phyloP scores from a whole-genome alignment of 2,888 invertebrate species.

The Trichopoda pennipes region DNA sequence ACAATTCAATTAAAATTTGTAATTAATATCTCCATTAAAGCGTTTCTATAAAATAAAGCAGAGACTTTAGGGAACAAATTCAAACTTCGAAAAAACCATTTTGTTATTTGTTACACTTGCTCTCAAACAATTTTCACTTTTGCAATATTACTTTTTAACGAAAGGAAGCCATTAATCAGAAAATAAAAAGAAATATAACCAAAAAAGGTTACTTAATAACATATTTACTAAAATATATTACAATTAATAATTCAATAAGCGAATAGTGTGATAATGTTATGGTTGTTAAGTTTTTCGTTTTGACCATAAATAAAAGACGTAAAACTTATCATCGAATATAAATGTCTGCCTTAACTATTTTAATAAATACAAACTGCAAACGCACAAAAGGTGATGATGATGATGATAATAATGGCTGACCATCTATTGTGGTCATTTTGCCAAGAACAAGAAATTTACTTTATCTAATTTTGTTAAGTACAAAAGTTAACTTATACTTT shows the following conservation, averaged over 20 bases:
- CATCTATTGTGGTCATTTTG: slow-evolving; percentile 55
- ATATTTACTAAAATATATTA: neutral
- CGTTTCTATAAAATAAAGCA: too few relatives aligned
- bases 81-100: too few relatives aligned
- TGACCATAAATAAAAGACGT: slow-evolving; percentile 41
- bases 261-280: slow-evolving; percentile 46
- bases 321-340: neutral
- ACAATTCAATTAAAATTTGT: too few relatives aligned
- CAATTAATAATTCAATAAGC: too few relatives aligned
- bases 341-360: neutral
- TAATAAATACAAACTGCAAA: neutral
- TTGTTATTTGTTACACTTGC: too few relatives aligned
- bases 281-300: slow-evolving; percentile 39
- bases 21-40: too few relatives aligned
- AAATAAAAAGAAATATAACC: too few relatives aligned
- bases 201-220: too few relatives aligned
- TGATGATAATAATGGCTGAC: slow-evolving; percentile 34
- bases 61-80: too few relatives aligned
- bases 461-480: slow-evolving; percentile 45
- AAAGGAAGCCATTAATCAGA: too few relatives aligned
- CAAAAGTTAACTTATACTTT: neutral
- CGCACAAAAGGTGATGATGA: slow-evolving; percentile 6
- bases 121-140: too few relatives aligned
- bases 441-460: slow-evolving; percentile 31
- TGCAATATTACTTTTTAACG: too few relatives aligned